phyloP scores from a whole-genome alignment of 2,113 vertebrate genomes.

The Psittacula cyanocephala region DNA sequence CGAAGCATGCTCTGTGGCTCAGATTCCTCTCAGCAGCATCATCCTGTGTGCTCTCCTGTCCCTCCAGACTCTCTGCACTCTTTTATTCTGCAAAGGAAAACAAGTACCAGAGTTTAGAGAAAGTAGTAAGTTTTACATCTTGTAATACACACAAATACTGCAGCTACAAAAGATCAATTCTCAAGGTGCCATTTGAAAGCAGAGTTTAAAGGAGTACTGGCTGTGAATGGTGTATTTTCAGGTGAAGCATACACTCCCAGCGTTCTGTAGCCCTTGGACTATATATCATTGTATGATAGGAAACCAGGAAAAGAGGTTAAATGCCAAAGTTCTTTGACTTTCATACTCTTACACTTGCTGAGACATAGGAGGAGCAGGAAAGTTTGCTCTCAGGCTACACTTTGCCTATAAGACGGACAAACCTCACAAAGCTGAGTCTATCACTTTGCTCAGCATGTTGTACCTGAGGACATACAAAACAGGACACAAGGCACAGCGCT shows the following conservation, averaged over 20 bases:
- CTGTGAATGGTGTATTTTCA: neutral
- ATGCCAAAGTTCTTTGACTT: neutral
- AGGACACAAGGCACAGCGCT: neutral
- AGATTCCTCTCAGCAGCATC: slow-evolving; percentile 63
- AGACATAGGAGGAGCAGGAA: neutral
- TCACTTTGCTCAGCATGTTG: neutral
- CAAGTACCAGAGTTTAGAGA: neutral
- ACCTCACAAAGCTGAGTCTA: neutral
- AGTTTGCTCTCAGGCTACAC: neutral
- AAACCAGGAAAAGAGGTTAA: neutral
- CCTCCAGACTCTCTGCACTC: neutral
- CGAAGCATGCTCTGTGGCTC: slow-evolving; percentile 47
- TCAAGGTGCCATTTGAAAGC: neutral
- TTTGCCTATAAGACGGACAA: neutral
- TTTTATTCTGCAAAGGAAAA: slow-evolving; percentile 25
- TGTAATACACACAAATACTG: neutral
- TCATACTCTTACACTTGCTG: neutral
- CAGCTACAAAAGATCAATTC: neutral
- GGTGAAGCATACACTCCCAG: neutral
- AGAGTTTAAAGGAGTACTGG: neutral
- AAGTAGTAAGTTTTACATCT: neutral
- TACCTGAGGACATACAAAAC: neutral
- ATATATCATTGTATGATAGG: rapidly evolving
- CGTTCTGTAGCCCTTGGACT: neutral
- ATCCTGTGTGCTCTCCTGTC: neutral